These are phyloP conservation scores for Rhinichthys osculus DNA, from an alignment of 2,797 vertebrate genomes.

Conservation along the genomic window DNA sequence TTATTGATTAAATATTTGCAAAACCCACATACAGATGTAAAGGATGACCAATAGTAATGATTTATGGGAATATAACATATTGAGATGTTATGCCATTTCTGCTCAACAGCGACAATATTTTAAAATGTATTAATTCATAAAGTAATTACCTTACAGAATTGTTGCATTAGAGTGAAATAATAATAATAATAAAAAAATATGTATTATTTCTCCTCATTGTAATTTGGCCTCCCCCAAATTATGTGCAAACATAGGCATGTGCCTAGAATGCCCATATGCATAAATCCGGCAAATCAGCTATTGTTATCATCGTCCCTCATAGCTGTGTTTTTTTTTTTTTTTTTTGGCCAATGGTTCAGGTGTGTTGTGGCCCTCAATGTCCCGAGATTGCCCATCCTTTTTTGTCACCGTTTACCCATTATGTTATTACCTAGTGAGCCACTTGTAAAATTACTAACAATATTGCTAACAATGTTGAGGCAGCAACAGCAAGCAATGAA, in stretches of 20 bases:
- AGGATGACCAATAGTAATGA: not conserved
- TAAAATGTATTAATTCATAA: not conserved
- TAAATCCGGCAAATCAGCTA: no score
- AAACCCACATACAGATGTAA: not conserved
- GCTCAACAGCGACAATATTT: not conserved
- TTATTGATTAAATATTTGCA: not conserved
- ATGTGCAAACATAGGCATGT: not conserved
- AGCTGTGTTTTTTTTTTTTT: not conserved
- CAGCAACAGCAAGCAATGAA: slow-evolving; percentile 19
- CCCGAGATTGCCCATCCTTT: not conserved
- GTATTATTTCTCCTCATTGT: no score
- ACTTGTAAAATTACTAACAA: not conserved
- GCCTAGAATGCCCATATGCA: not conserved
- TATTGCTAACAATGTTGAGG: not conserved
- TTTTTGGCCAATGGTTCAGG: not conserved
- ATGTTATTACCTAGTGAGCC: not conserved
- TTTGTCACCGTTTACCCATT: not conserved
- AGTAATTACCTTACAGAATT: no score
- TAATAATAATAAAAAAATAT: no score
- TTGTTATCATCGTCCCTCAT: not conserved
- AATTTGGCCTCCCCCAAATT: no score
- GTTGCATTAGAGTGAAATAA: not conserved
- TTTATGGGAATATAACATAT: not conserved
- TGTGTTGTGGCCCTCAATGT: not conserved
- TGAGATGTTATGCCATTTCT: accelerated